phyloP scores from a whole-genome alignment of 2,797 vertebrate genomes.

The Cirrhinus mrigala region DNA sequence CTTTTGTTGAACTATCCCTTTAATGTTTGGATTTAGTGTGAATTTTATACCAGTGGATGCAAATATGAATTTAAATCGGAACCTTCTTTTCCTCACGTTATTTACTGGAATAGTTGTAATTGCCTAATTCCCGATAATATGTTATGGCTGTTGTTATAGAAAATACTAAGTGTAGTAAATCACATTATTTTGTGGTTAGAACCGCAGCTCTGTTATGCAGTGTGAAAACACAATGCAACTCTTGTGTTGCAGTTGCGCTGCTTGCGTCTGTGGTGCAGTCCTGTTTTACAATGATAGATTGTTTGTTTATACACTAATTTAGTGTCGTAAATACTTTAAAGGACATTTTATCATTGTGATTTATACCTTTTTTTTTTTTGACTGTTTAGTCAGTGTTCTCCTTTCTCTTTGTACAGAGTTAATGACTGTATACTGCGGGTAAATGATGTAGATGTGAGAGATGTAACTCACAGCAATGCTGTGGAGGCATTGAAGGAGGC shows the following conservation, averaged over 20 bases:
- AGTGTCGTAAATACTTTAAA: background rate
- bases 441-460: constrained; percentile 92
- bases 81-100: background rate
- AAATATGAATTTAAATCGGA: background rate
- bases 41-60: background rate
- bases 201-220: too few relatives aligned
- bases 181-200: background rate
- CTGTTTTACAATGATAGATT: background rate
- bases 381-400: background rate
- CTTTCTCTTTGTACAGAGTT: constrained; percentile 79
- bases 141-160: background rate
- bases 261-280: background rate
- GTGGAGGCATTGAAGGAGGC: constrained; percentile 97
- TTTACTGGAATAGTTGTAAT: background rate
- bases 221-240: background rate
- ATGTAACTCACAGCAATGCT: constrained; percentile 95
- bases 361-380: constrained; percentile 1
- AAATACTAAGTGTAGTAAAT: background rate
- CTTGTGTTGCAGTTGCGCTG: background rate
- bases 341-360: background rate
- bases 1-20: too few relatives aligned
- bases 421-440: constrained; percentile 96
- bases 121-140: background rate
- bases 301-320: background rate
- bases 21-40: background rate